Percentiles rank a stretch among this genome's conserved stretches.
Evolutionary conservation across 2,888 invertebrate species (phyloP).

Genomic region (Sabellastarte sp.): DNA sequence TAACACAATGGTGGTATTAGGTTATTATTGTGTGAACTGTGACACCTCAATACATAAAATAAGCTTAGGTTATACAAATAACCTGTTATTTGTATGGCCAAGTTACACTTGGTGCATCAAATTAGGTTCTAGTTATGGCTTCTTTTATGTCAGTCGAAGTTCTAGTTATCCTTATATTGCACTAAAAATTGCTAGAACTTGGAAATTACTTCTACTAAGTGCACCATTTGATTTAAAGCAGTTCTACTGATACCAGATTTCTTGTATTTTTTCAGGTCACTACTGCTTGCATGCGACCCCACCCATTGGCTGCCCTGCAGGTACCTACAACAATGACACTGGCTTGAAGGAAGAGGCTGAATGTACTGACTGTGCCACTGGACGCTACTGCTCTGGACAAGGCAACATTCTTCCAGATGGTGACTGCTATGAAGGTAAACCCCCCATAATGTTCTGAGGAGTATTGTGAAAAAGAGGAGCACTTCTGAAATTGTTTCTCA

Average conservation of each 20-base stretch:
- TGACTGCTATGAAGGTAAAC: background rate
- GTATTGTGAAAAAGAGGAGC: background rate
- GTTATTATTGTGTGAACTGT: too few species aligned
- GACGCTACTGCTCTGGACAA: slow-evolving; percentile 49
- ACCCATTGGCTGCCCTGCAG: slow-evolving; percentile 51
- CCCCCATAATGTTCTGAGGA: background rate
- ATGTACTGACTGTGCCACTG: slow-evolving; percentile 47
- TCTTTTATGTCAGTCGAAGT: too few species aligned
- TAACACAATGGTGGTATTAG: too few species aligned
- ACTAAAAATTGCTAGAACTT: background rate
- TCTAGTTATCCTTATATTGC: too few species aligned
- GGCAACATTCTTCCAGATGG: slow-evolving; percentile 51
- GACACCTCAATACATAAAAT: too few species aligned
- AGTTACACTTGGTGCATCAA: too few species aligned
- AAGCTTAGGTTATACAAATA: too few species aligned
- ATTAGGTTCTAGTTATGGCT: too few species aligned
- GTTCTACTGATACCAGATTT: background rate
- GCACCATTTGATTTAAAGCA: background rate
- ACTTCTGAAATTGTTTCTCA: too few species aligned
- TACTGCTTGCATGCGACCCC: slow-evolving; percentile 46
- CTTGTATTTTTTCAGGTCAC: slow-evolving; percentile 48
- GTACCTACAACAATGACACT: slow-evolving; percentile 51
- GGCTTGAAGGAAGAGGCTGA: slow-evolving; percentile 36
- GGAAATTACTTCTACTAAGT: background rate
- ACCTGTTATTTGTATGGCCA: too few species aligned